These are phyloP conservation scores for Rhogogaster chlorosoma DNA, from an alignment of 2,888 invertebrate genomes.

Conservation along the genomic window DNA sequence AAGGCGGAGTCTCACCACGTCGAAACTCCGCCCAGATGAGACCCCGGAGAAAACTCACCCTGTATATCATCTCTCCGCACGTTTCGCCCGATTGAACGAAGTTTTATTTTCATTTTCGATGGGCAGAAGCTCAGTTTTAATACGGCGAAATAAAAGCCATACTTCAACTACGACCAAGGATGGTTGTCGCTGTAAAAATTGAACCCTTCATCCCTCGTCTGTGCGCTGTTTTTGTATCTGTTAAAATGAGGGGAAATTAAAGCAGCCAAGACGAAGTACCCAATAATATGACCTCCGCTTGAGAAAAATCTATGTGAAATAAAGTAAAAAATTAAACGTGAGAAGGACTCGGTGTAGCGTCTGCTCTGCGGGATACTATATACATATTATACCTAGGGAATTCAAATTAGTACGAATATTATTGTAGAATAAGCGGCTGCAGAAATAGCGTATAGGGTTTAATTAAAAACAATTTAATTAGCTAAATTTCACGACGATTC, in stretches of 20 bases:
- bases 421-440: slow-evolving; percentile 36
- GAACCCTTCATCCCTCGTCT: too few species aligned
- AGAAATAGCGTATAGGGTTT: slow-evolving; percentile 52
- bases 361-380: not conserved
- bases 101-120: not conserved
- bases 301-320: not conserved
- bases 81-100: too few species aligned
- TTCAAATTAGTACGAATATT: slow-evolving; percentile 42
- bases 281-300: not conserved
- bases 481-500: slow-evolving; percentile 49
- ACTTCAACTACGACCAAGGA: not conserved
- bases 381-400: not conserved
- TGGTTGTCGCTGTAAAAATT: not conserved
- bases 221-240: too few species aligned
- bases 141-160: not conserved
- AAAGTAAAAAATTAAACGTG: not conserved
- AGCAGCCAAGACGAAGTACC: not conserved
- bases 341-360: not conserved
- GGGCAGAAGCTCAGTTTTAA: not conserved
- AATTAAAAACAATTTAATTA: slow-evolving; percentile 62
- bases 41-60: too few species aligned
- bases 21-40: too few species aligned
- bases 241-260: not conserved
- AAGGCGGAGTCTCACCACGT: too few species aligned
- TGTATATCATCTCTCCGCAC: too few species aligned